Evolutionary conservation across 2,888 invertebrate genomes (phyloP).

Genomic region (Pemphredon lugubris): DNA sequence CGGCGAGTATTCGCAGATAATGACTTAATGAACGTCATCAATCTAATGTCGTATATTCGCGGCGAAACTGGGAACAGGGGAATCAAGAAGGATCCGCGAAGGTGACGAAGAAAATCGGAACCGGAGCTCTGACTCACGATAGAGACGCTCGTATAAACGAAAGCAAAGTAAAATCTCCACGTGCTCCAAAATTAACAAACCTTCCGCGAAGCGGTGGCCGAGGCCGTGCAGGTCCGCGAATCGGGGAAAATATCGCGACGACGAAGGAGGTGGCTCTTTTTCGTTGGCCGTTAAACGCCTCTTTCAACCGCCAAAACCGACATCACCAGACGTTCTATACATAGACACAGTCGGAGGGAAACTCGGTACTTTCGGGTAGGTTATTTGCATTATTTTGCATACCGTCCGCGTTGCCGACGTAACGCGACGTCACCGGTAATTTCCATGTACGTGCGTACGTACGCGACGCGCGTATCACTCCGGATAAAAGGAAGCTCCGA

Average conservation of each 20-base stretch:
- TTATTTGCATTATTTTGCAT: constrained; percentile 76
- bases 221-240: not conserved
- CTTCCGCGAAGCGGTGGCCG: not conserved
- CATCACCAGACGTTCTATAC: constrained; percentile 43
- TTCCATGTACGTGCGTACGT: too few species aligned
- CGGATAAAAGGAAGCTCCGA: too few species aligned
- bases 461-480: too few species aligned
- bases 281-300: constrained; percentile 22
- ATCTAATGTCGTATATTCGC: too few species aligned
- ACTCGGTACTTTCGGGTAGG: constrained; percentile 42
- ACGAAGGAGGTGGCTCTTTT: constrained; percentile 12
- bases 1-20: too few species aligned
- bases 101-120: too few species aligned
- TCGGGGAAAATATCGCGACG: constrained; percentile 8
- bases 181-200: not conserved
- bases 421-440: constrained; percentile 59
- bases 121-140: not conserved
- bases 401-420: constrained; percentile 57
- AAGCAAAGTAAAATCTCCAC: not conserved
- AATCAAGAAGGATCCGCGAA: too few species aligned
- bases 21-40: too few species aligned
- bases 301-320: constrained; percentile 19
- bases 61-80: too few species aligned
- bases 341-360: constrained; percentile 16
- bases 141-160: not conserved